These are phyloP conservation scores for Portunus trituberculatus DNA, from an alignment of 1,140 invertebrate species.

Conservation along the genomic window DNA sequence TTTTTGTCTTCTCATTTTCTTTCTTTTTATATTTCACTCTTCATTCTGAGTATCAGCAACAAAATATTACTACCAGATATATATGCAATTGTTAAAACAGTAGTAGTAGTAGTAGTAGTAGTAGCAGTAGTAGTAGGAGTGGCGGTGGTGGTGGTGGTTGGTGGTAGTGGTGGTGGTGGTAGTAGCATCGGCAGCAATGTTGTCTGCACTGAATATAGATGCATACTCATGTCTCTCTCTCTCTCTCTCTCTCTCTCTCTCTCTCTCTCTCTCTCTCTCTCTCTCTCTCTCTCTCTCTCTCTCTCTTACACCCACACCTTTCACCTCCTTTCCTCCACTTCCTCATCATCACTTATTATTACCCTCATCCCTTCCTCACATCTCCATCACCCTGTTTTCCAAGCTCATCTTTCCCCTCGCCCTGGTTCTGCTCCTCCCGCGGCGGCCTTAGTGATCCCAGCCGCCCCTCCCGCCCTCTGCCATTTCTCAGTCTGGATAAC, in stretches of 20 bases:
- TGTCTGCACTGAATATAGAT: no score
- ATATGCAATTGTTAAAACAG: no score
- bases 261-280: no score
- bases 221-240: not conserved
- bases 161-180: no score
- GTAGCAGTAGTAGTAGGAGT: no score
- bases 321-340: not conserved
- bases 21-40: no score
- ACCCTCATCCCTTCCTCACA: not conserved
- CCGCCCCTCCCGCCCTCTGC: not conserved
- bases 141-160: no score
- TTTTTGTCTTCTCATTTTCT: not conserved
- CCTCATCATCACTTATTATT: not conserved
- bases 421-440: not conserved
- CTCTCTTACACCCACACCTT: not conserved
- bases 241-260: no score
- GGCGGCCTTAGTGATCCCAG: not conserved
- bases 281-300: not conserved
- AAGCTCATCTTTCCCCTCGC: not conserved
- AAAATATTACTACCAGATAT: no score
- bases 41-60: no score
- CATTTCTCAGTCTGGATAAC: conserved; percentile 32
- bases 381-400: not conserved
- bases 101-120: no score
- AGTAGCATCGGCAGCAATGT: not conserved